These are phyloP conservation scores for Iphiclides podalirius DNA, from an alignment of 2,888 invertebrate genomes.

Conservation along the genomic window DNA sequence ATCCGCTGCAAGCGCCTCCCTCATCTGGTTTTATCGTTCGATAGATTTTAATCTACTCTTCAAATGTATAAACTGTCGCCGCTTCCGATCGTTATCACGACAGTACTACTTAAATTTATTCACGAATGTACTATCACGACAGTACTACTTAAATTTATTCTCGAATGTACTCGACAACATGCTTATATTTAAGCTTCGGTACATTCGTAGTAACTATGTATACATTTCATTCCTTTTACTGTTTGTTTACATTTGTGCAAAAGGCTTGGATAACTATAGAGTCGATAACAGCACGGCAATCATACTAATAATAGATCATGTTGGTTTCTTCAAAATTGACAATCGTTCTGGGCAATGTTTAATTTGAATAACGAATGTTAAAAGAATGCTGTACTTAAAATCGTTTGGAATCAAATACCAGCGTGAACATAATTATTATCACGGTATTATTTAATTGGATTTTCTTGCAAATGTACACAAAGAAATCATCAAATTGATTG, in stretches of 20 bases:
- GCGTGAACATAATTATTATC: too few species aligned
- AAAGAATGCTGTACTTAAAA: too few species aligned
- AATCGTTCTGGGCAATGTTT: too few species aligned
- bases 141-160: slow-evolving; percentile 1
- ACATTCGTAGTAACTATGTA: neutral
- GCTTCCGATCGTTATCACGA: slow-evolving; percentile 57
- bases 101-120: slow-evolving; percentile 33
- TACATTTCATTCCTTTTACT: slow-evolving; percentile 8
- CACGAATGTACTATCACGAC: slow-evolving; percentile 14
- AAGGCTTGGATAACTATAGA: too few species aligned
- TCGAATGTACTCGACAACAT: slow-evolving; percentile 34
- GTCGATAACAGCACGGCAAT: too few species aligned
- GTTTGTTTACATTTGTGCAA: neutral
- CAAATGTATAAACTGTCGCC: slow-evolving; percentile 63
- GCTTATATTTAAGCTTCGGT: slow-evolving; percentile 28
- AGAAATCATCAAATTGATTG: too few species aligned
- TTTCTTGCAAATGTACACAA: too few species aligned
- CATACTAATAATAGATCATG: too few species aligned
- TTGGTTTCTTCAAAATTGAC: too few species aligned
- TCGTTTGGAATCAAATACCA: too few species aligned
- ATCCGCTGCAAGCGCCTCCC: slow-evolving; percentile 72
- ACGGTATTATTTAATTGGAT: too few species aligned
- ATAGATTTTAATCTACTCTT: slow-evolving; percentile 70
- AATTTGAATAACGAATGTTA: too few species aligned
- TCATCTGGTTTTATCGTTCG: slow-evolving; percentile 55